Evolutionary conservation across 2,797 vertebrate species (phyloP).

Genomic region (Natrix natrix): DNA sequence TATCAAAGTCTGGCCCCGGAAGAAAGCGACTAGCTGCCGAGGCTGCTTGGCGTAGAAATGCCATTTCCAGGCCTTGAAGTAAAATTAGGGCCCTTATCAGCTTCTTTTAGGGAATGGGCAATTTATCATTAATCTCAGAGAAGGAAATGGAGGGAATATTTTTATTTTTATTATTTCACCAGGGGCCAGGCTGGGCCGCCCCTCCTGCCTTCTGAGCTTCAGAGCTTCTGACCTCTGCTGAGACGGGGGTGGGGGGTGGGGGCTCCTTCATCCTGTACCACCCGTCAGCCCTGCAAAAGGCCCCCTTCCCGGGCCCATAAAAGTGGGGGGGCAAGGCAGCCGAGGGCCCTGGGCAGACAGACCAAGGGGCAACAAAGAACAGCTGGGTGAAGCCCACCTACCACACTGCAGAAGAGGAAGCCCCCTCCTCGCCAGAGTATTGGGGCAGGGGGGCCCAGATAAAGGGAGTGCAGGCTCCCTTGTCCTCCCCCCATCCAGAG

Average conservation of each 20-base stretch:
- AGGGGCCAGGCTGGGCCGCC: background rate
- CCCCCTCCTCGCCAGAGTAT: background rate
- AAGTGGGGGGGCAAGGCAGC: background rate
- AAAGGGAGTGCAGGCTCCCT: background rate
- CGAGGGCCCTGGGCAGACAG: background rate
- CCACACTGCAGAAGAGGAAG: background rate
- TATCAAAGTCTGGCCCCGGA: constrained; percentile 76
- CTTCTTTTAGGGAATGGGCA: constrained; percentile 84
- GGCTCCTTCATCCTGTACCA: background rate
- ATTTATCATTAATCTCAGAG: constrained; percentile 89
- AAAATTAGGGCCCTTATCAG: constrained; percentile 87
- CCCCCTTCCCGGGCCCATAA: background rate
- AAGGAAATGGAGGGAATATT: constrained; percentile 73
- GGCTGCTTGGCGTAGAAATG: constrained; percentile 87
- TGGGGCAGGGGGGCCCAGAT: background rate
- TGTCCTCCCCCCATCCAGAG: background rate
- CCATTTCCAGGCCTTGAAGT: constrained; percentile 78
- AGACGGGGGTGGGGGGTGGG: background rate
- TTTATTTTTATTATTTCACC: constrained; percentile 55
- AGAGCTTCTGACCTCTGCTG: constrained; percentile 31
- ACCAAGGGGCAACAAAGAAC: background rate
- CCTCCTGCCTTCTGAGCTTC: background rate
- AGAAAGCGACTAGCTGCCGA: constrained; percentile 1
- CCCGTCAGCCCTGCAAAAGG: background rate
- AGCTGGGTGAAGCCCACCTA: background rate